Conservation (phyloP, 1,140 invertebrate species). For the Cotesia typhae region DNA sequence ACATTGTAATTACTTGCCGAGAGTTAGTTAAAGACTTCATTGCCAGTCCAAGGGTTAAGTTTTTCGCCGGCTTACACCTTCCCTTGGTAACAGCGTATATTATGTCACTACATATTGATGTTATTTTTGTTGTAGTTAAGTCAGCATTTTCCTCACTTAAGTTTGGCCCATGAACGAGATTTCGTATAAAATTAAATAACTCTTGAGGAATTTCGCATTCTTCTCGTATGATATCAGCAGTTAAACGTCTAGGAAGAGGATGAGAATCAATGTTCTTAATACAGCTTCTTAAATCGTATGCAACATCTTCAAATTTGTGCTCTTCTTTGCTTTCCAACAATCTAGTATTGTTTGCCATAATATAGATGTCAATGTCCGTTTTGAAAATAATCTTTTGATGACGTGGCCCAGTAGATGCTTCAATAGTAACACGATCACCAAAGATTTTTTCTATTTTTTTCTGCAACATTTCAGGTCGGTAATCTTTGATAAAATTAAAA, state of each 20-base stretch:
- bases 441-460: too few relatives aligned
- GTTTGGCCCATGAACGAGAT: conserved; percentile 47
- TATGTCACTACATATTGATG: conserved; percentile 51
- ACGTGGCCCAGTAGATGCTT: too few relatives aligned
- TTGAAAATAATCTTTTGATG: too few relatives aligned
- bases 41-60: conserved; percentile 48
- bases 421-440: too few relatives aligned
- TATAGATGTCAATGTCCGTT: conserved; percentile 30
- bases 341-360: conserved; percentile 39
- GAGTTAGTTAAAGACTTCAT: conserved; percentile 52
- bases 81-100: conserved; percentile 49
- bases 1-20: not conserved
- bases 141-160: conserved; percentile 37
- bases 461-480: too few relatives aligned
- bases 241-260: conserved; percentile 43
- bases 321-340: conserved; percentile 45
- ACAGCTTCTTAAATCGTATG: conserved; percentile 49
- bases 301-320: conserved; percentile 47
- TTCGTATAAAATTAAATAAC: conserved; percentile 49
- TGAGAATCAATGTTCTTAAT: conserved; percentile 45
- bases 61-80: conserved; percentile 48
- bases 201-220: conserved; percentile 51
- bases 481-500: too few relatives aligned
- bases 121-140: conserved; percentile 41
- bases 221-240: conserved; percentile 50